Percentiles rank a stretch among this genome's conserved stretches.
Conservation (phyloP, 1,140 invertebrate genomes). For the Drosophila dunni region DNA sequence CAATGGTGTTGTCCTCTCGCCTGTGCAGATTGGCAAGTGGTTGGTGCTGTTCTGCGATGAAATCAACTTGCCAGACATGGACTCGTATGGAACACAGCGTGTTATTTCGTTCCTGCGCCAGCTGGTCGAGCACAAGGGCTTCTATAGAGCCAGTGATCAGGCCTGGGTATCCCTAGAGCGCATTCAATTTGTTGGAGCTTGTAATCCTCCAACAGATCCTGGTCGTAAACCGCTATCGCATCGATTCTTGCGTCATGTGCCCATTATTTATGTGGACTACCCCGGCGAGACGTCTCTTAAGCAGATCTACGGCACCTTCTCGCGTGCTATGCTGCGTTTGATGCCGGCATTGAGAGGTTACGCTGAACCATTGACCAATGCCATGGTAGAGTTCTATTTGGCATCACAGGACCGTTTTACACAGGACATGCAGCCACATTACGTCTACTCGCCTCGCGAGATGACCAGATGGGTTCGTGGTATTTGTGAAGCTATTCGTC, state of each 20-base stretch:
- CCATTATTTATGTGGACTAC: constrained; percentile 99
- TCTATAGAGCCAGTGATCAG: constrained; percentile 97
- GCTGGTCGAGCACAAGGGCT: constrained; percentile 97
- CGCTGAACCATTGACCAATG: constrained; percentile 98
- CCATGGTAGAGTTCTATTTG: constrained; percentile 99
- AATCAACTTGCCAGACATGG: constrained; percentile 99
- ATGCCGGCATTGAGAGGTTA: constrained; percentile 95
- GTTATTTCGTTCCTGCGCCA: constrained; percentile 99
- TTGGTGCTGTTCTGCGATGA: constrained; percentile 99
- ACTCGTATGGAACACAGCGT: constrained; percentile 98
- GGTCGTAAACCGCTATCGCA: constrained; percentile 98
- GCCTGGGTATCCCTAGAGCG: constrained; percentile 98
- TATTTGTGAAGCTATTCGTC: constrained; percentile 98
- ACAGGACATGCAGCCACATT: constrained; percentile 99
- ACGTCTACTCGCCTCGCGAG: constrained; percentile 99
- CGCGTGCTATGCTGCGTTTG: constrained; percentile 97
- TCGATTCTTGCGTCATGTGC: constrained; percentile 96
- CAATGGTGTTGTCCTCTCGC: constrained; percentile 97
- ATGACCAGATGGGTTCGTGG: constrained; percentile 99
- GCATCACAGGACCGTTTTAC: constrained; percentile 99
- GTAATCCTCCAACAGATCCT: constrained; percentile 99
- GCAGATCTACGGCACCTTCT: constrained; percentile 99
- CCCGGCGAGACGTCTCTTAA: constrained; percentile 98
- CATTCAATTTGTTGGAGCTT: constrained; percentile 99
- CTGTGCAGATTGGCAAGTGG: constrained; percentile 99